These are phyloP conservation scores for Oryzias woworae DNA, from an alignment of 2,113 vertebrate genomes.

Conservation along the genomic window DNA sequence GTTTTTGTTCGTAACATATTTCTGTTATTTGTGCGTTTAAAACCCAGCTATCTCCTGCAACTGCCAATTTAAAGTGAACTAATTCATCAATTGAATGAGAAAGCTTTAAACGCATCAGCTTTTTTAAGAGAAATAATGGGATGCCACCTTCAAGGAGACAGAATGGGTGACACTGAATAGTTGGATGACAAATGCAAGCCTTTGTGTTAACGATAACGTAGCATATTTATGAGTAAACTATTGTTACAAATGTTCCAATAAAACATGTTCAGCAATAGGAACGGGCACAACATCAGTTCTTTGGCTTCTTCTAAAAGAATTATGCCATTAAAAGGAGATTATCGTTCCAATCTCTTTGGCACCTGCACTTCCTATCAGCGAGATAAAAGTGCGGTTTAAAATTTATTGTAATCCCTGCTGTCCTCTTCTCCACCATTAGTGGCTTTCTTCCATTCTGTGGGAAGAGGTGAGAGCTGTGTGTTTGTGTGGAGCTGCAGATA, in stretches of 20 bases:
- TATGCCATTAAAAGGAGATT: conserved; percentile 66
- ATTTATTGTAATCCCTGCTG: conserved; percentile 70
- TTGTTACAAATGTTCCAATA: conserved; percentile 30
- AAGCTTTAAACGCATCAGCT: conserved; percentile 49
- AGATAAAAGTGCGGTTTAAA: conserved; percentile 67
- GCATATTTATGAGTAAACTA: conserved; percentile 50
- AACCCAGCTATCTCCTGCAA: conserved; percentile 12
- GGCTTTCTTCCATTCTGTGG: conserved; percentile 61
- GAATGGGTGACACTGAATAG: conserved; percentile 33
- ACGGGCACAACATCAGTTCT: conserved; percentile 41
- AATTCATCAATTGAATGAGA: conserved; percentile 57
- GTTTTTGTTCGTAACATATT: background rate
- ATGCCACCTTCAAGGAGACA: conserved; percentile 64
- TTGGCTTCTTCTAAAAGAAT: conserved; percentile 66
- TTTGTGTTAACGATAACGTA: conserved; percentile 40
- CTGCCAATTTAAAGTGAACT: conserved; percentile 33
- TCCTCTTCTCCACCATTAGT: conserved; percentile 68
- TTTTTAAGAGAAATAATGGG: conserved; percentile 67
- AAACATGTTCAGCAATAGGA: conserved; percentile 44
- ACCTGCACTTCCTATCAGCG: conserved; percentile 63
- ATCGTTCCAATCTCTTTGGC: conserved; percentile 69
- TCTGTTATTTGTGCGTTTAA: conserved; percentile 26
- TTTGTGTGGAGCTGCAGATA: conserved; percentile 32
- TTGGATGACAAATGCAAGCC: conserved; percentile 51
- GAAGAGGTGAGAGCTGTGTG: conserved; percentile 51